Base-by-base conservation (phyloP, 2,113 vertebrate genomes). In the Nyctibius bracteatus region DNA sequence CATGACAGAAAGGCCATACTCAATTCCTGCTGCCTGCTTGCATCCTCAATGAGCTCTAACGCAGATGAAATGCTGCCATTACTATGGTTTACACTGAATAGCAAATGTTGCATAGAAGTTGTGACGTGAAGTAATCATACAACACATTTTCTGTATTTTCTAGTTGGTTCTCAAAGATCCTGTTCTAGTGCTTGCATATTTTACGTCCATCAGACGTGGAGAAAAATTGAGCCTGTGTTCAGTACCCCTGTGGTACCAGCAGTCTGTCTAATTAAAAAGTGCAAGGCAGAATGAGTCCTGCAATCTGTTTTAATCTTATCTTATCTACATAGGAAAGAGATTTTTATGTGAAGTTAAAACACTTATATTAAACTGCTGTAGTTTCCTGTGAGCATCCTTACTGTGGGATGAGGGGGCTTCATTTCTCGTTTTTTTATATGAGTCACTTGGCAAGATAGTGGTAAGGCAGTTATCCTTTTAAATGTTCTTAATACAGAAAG, bases 251-350 rank as follows among this genome's bases (percentile, higher is more conserved):
- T 1, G 0, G 57, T 52, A 94, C 19, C 52, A 88, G 72, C 91
- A 96, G 89, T 75, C 81, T 97, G 70, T 59, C 81, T 96, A 94
- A 96, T 96, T 85, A 95, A 92, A 96, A 95, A 91, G 55, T 75
- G 66, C 44, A 95, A 96, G 93, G 95, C 86, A 97, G 94, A 96
- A 87, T 82, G 93, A 92, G 30, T 57, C 65, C 65, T 81, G 77
- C 77, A 96, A 91, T 90, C 94, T 94, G 84, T 96, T 95, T 92
- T 65, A 87, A 89, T 94, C 91, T 92, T 80, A 89, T 94, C 91
- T 92, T 80, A 88, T 55, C 80, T 71, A 59, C 9, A 44, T 12
- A 89, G 66, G 39, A 81, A 63, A 89, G 81, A 73, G 49, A 62
- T 59, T 91, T 95, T 87, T 35, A 87, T 82, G 72, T 71, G 84